phyloP scores from a whole-genome alignment of 2,888 invertebrate species.

The Drosophila peninsularis region DNA sequence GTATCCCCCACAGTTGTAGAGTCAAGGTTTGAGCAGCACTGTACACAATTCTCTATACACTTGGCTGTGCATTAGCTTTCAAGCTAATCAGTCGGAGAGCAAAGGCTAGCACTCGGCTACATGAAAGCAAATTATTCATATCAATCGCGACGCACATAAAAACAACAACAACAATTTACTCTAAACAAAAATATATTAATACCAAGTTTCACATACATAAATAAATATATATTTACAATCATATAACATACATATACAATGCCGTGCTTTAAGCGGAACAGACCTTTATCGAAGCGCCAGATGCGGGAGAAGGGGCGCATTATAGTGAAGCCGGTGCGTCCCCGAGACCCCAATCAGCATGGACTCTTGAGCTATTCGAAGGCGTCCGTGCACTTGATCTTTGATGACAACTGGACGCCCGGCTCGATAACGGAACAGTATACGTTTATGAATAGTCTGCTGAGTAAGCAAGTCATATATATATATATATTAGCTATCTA shows the following conservation, averaged over 20 bases:
- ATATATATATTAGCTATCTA: not conserved
- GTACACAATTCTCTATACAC: no score
- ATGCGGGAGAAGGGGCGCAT: not conserved
- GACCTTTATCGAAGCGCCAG: not conserved
- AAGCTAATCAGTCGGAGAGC: not conserved
- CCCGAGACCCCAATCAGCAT: not conserved
- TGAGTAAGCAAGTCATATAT: not conserved
- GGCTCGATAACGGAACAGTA: constrained; percentile 1
- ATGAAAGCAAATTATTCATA: constrained; percentile 9
- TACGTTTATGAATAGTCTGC: not conserved
- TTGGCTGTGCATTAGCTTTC: constrained; percentile 3
- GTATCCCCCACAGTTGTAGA: no score
- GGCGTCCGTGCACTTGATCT: not conserved
- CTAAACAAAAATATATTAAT: constrained; percentile 2
- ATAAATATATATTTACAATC: not conserved
- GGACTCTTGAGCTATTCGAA: constrained; percentile 1
- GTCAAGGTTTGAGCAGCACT: no score
- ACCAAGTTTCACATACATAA: not conserved
- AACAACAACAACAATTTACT: constrained; percentile 1
- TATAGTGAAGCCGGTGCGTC: not conserved
- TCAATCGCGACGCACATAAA: constrained; percentile 10
- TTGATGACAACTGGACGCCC: not conserved
- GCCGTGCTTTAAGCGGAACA: not conserved
- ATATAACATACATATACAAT: not conserved
- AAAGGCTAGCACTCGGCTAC: not conserved